phyloP scores from a whole-genome alignment of 2,113 vertebrate genomes.

The Anthoscopus minutus region DNA sequence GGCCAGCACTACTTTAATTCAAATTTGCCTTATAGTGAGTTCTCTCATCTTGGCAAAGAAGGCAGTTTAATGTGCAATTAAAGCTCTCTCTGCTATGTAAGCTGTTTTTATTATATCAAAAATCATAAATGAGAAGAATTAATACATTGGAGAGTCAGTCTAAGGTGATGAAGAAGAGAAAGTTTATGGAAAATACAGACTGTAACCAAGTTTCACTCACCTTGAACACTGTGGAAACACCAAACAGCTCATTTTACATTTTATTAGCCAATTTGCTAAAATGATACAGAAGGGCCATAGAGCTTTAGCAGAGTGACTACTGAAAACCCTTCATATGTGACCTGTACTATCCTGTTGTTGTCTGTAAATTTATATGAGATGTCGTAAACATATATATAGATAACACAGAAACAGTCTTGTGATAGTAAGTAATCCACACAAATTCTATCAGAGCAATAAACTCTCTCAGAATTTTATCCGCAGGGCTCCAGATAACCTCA shows the following conservation, averaged over 20 bases:
- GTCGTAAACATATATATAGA: constrained; percentile 25
- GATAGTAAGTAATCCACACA: constrained; percentile 56
- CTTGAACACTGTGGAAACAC: background rate
- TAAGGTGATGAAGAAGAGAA: background rate
- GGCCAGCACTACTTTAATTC: background rate
- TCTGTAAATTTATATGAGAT: constrained; percentile 45
- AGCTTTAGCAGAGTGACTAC: background rate
- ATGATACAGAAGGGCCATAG: background rate
- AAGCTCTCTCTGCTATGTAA: background rate
- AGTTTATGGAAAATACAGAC: background rate
- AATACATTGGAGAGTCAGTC: background rate
- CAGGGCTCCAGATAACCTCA: constrained; percentile 2
- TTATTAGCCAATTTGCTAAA: background rate
- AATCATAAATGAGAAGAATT: background rate
- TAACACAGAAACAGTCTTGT: constrained; percentile 40
- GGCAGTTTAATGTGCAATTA: background rate
- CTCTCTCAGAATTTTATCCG: constrained; percentile 19
- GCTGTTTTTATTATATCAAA: background rate
- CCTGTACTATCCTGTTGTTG: background rate
- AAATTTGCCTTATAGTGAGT: background rate
- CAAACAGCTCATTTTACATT: background rate
- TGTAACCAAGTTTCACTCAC: background rate
- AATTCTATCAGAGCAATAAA: constrained; percentile 55
- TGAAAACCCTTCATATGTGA: constrained; percentile 9
- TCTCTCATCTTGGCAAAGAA: background rate